Base-by-base conservation (phyloP, 2,113 vertebrate species). In the Heterotilapia buettikoferi region DNA sequence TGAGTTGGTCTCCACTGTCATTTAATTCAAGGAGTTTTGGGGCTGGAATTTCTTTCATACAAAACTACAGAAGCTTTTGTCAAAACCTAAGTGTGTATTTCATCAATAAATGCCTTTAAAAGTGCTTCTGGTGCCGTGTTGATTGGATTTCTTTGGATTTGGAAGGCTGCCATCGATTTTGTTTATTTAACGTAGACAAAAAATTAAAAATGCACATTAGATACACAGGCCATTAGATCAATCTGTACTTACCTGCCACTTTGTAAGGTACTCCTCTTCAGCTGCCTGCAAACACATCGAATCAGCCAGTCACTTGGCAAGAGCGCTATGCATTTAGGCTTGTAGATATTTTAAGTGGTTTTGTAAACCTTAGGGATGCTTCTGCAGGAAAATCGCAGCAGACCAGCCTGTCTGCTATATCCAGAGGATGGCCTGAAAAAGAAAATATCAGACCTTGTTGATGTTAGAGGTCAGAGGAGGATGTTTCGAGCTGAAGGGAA, bases 61-160 rank as follows among this genome's bases (percentile, higher is more conserved):
- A 94, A 94, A 94, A 95, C 93, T 95, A 95, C 94, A 93, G 92
- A 95, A 89, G 94, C 95, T 96, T 97, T 97, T 96, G 95, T 96
- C 94, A 95, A 95, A 94, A 94, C 89, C 84, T 95, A 93, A 95
- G 92, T 96, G 96, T 97, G 96, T 96, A 97, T 97, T 97, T 96
- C 94, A 96, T 96, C 93, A 97, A 97, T 97, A 97, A 97, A 97
- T 96, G 96, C 95, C 96, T 97, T 97, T 96, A 93, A 97, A 96
- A 94, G 89, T 93, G 82, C 14, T 18, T 6, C 10, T 33, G 43
- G 3, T 36, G 18, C 8, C 26, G 21, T 71, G 66, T 43, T 43
- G 61, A 38, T 68, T 68, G 61, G 19, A 68, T 68, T 68, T 68
- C 33, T 68, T 68, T 45, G 36, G 66, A 43, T 43, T 71, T 71